Conservation (phyloP, 2,113 vertebrate species). For the Sorex fumeus region DNA sequence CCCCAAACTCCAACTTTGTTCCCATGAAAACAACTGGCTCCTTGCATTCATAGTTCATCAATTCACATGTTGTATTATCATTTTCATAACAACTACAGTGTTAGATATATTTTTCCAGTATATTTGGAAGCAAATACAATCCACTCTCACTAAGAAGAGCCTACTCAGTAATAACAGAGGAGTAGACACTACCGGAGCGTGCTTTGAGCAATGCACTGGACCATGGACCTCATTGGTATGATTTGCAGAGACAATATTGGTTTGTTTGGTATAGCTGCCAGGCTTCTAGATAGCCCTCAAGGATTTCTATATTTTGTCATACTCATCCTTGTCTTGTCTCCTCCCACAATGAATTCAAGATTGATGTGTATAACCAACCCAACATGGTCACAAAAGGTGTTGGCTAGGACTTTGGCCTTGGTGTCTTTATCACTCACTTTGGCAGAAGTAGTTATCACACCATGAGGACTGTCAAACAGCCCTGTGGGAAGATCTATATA, state of each 20-base stretch:
- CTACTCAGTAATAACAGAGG: background rate
- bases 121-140: conserved; percentile 37
- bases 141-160: background rate
- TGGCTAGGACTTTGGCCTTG: background rate
- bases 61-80: conserved; percentile 33
- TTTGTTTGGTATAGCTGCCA: conserved; percentile 31
- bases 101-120: background rate
- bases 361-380: too few relatives aligned
- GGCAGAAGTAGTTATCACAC: background rate
- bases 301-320: conserved; percentile 20
- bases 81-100: conserved; percentile 50
- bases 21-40: conserved; percentile 50
- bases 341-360: background rate
- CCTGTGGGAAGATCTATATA: background rate
- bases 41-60: conserved; percentile 50
- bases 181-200: rapidly evolving
- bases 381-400: background rate
- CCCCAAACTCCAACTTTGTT: conserved; percentile 36
- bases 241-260: background rate
- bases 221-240: background rate
- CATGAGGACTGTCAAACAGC: background rate
- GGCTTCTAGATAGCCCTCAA: background rate
- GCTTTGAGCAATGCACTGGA: background rate
- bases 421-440: conserved; percentile 14
- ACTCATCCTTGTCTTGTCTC: background rate